Evolutionary conservation across 2,888 invertebrate species (phyloP).

Genomic region (Habroteleia sp.): DNA sequence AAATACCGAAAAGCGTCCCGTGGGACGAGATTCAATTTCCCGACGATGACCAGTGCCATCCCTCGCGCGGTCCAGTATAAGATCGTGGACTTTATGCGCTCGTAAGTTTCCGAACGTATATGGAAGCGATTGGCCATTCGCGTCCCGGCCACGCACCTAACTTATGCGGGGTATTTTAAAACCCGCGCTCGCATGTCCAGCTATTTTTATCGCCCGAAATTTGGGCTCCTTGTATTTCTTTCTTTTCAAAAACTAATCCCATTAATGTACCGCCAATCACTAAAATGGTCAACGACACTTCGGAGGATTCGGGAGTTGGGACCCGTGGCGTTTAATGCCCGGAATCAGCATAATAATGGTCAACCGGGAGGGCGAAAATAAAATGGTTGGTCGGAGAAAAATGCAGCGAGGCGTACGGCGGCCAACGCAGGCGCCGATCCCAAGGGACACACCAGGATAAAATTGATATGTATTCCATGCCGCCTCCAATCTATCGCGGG

Average conservation of each 20-base stretch:
- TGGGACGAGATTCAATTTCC: conserved; percentile 81
- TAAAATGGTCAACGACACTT: conserved; percentile 42
- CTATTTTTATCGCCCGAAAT: conserved; percentile 26
- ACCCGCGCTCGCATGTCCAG: not conserved
- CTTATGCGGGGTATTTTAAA: conserved; percentile 40
- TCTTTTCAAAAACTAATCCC: conserved; percentile 9
- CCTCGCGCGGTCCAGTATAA: conserved; percentile 67
- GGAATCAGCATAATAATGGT: conserved; percentile 52
- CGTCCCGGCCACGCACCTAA: conserved; percentile 37
- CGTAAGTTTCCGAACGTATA: conserved; percentile 76
- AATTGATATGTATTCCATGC: conserved; percentile 81
- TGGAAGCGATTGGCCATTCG: conserved; percentile 65
- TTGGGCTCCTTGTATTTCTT: not conserved
- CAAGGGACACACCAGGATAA: conserved; percentile 73
- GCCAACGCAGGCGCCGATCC: conserved; percentile 65
- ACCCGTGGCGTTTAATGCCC: conserved; percentile 24
- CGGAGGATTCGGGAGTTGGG: conserved; percentile 29
- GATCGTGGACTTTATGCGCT: conserved; percentile 77
- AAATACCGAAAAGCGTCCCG: conserved; percentile 69
- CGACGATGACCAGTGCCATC: conserved; percentile 78
- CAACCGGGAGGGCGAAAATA: conserved; percentile 55
- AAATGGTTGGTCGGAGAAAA: conserved; percentile 61
- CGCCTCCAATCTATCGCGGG: conserved; percentile 80
- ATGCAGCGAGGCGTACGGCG: conserved; percentile 62
- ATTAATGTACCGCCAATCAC: conserved; percentile 14